These are phyloP conservation scores for Tetrapedia diversipes DNA, from an alignment of 2,888 invertebrate species.

Conservation along the genomic window DNA sequence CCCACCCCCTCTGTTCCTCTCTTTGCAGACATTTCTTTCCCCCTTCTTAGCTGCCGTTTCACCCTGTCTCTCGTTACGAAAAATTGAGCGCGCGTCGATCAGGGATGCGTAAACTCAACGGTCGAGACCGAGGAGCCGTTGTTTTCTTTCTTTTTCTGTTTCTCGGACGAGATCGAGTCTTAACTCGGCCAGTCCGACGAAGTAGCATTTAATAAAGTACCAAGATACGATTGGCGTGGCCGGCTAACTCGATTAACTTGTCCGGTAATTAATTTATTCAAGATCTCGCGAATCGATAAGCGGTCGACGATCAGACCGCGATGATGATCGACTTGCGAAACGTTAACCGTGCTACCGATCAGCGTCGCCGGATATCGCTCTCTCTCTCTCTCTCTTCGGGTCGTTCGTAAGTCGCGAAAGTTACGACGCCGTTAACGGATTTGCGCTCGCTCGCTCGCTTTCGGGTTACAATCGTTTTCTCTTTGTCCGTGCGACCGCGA, in stretches of 20 bases:
- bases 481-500: too few species aligned
- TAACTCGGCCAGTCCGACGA: conserved; percentile 28
- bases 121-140: too few species aligned
- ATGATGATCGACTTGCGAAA: conserved; percentile 58
- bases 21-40: conserved; percentile 20
- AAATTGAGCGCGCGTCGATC: conserved; percentile 44
- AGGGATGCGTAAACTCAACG: too few species aligned
- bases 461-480: too few species aligned
- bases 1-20: neutral
- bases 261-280: conserved; percentile 75
- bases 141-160: neutral
- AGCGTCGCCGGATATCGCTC: too few species aligned
- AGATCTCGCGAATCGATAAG: conserved; percentile 71
- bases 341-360: neutral
- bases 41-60: neutral
- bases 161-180: conserved; percentile 10
- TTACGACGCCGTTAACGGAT: conserved; percentile 60
- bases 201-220: conserved; percentile 59
- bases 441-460: too few species aligned
- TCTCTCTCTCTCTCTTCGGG: conserved; percentile 17
- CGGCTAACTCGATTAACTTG: conserved; percentile 74
- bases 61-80: conserved; percentile 28
- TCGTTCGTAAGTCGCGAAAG: conserved; percentile 37
- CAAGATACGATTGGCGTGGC: conserved; percentile 68
- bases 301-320: conserved; percentile 27